Evolutionary conservation across 2,888 invertebrate species (phyloP), one percentile per base, ranked within the genome.

Genomic region (Aporophyla lueneburgensis): DNA sequence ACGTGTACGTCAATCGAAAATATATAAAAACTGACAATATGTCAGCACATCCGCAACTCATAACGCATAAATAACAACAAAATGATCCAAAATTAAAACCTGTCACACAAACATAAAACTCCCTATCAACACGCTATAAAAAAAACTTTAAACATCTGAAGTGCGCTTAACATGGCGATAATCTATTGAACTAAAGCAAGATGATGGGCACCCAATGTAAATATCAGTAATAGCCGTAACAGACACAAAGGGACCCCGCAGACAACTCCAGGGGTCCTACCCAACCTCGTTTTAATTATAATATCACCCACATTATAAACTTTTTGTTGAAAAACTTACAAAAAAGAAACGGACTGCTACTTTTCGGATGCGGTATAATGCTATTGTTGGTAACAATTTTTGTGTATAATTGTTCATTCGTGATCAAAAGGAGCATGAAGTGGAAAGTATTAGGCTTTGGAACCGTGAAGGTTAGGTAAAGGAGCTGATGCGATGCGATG

Each of bases 271-370:
- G 94, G 95, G 94, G 94, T 92, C 90, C 92, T 89, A 90, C 92
- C 94, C 93, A 91, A 91, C 91, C 93, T 90, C 93, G 92, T 94
- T 95, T 94, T 96, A 96, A 96, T 96, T 96, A 96, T 94, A 96
- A 96, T 96, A 96, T 96, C 96, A 96, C 94, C 95, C 94, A 95
- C 94, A 95, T 95, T 95, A 95, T 93, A 94, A 94, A 92, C 89
- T 94, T 95, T 95, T 94, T 84, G 83, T 88, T 84, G 89, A 90
- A 91, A 89, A 89, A 87, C 67, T 69, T 74, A 86, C 84, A 87
- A 88, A 90, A 89, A 89, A 75, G 53, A 68, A 58, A 51, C 74
- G 74, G 91, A 91, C 89, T 91, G 93, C 93, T 93, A 94, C 93
- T 92, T 93, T 93, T 86, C 89, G 89, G 88, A 92, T 91, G 89